Conservation (phyloP, 2,888 invertebrate genomes). For the Tenthredo scrophulariae region DNA sequence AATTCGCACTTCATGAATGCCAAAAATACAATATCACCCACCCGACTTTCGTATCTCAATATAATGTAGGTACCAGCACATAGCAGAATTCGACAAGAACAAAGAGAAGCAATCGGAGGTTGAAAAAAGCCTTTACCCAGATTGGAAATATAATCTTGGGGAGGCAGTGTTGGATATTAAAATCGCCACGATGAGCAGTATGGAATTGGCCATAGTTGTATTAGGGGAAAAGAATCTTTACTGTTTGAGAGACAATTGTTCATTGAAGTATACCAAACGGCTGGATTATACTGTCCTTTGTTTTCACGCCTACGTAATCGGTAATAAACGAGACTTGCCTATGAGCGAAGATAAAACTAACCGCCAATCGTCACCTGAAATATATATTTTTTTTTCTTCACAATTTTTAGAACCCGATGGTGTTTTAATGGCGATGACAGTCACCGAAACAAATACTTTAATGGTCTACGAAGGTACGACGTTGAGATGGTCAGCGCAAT, state of each 20-base stretch:
- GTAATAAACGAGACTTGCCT: slow-evolving; percentile 68
- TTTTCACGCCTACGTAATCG: slow-evolving; percentile 86
- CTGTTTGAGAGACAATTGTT: slow-evolving; percentile 88
- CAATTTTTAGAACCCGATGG: slow-evolving; percentile 83
- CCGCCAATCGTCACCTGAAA: slow-evolving; percentile 1
- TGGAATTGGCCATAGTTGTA: slow-evolving; percentile 87
- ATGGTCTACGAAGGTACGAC: slow-evolving; percentile 91
- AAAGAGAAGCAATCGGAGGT: slow-evolving; percentile 75
- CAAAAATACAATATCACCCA: slow-evolving; percentile 7
- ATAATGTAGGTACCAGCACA: slow-evolving; percentile 74
- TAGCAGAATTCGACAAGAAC: slow-evolving; percentile 75
- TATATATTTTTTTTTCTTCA: neutral
- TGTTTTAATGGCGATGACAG: slow-evolving; percentile 86
- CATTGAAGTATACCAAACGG: slow-evolving; percentile 89
- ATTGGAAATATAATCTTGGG: slow-evolving; percentile 92
- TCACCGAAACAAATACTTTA: slow-evolving; percentile 90
- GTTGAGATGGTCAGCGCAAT: slow-evolving; percentile 94
- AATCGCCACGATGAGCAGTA: slow-evolving; percentile 82
- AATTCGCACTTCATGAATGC: neutral
- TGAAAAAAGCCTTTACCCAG: slow-evolving; percentile 84
- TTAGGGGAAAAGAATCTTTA: slow-evolving; percentile 93
- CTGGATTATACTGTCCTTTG: slow-evolving; percentile 91
- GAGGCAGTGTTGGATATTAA: slow-evolving; percentile 85
- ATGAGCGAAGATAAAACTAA: neutral
- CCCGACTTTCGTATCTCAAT: slow-evolving; percentile 10